Percentiles rank a stretch among this genome's conserved stretches.
These are phyloP conservation scores for Pectinophora gossypiella DNA, from an alignment of 1,140 invertebrate genomes.

Conservation along the genomic window DNA sequence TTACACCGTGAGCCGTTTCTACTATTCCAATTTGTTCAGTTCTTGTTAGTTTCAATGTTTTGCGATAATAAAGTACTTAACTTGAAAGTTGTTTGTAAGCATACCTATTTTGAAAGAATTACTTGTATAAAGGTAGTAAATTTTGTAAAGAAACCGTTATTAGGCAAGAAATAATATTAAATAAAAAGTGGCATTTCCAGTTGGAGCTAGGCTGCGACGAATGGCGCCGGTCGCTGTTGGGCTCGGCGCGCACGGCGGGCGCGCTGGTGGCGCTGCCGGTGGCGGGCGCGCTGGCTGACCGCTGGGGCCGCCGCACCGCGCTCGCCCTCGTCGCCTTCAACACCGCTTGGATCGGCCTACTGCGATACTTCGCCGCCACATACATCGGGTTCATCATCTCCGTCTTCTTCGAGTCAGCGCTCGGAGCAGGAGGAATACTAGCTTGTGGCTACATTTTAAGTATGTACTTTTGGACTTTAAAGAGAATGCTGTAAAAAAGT, in stretches of 20 bases:
- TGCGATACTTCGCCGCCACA: slow-evolving; percentile 79
- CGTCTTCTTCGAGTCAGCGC: slow-evolving; percentile 79
- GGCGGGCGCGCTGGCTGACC: slow-evolving; percentile 80
- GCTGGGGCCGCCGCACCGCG: slow-evolving; percentile 78
- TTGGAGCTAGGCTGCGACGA: slow-evolving; percentile 43
- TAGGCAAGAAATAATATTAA: no score
- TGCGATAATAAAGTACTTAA: no score
- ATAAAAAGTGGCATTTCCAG: background rate
- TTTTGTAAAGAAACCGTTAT: no score
- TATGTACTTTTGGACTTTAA: no score
- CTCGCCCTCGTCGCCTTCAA: slow-evolving; percentile 77
- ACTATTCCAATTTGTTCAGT: background rate
- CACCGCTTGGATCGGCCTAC: slow-evolving; percentile 77
- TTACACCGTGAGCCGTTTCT: slow-evolving; percentile 28
- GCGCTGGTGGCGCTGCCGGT: slow-evolving; percentile 76
- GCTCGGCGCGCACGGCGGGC: slow-evolving; percentile 36
- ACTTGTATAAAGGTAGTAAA: no score
- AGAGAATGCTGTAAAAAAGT: background rate
- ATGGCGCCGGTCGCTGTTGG: slow-evolving; percentile 38
- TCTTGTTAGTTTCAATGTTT: no score
- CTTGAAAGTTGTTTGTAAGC: no score
- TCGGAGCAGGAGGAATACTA: slow-evolving; percentile 54
- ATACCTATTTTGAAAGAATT: no score
- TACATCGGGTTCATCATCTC: slow-evolving; percentile 79
- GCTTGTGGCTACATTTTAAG: slow-evolving; percentile 59